Evolutionary conservation across 1,140 invertebrate species (phyloP).

Genomic region (Drosophila quadrilineata): DNA sequence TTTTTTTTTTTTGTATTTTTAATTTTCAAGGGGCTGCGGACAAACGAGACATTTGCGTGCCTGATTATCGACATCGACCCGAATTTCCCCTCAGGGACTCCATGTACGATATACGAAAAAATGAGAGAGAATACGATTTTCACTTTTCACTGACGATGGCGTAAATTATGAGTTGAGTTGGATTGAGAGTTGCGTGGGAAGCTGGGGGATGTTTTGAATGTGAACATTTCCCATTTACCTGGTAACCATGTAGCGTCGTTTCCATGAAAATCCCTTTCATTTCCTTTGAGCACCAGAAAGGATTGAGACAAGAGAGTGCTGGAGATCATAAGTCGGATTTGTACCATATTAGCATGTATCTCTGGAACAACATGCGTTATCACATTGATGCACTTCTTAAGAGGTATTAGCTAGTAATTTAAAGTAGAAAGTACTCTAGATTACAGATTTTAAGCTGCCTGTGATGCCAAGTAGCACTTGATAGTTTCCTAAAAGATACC

Average conservation of each 20-base stretch:
- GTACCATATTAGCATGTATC: background rate
- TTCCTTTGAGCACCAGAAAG: no score
- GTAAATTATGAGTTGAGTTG: conserved; percentile 46
- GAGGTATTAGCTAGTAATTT: no score
- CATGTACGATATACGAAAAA: no score
- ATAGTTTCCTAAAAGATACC: no score
- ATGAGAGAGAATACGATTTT: conserved; percentile 20
- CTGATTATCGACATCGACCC: conserved; percentile 50
- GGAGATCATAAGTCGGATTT: background rate
- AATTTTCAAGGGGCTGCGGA: conserved; percentile 50
- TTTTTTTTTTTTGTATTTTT: conserved; percentile 43
- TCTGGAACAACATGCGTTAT: background rate
- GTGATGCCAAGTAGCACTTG: no score
- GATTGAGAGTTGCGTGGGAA: conserved; percentile 75
- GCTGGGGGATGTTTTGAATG: background rate
- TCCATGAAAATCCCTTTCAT: no score
- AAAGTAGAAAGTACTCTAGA: no score
- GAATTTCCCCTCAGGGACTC: conserved; percentile 9
- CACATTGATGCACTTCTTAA: background rate
- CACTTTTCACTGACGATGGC: conserved; percentile 26
- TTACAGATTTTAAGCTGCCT: no score
- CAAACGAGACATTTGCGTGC: conserved; percentile 69
- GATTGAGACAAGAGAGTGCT: no score
- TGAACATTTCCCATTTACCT: background rate
- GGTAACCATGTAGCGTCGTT: no score